Base-by-base conservation (phyloP, 1,140 invertebrate genomes). In the Helicoverpa armigera region DNA sequence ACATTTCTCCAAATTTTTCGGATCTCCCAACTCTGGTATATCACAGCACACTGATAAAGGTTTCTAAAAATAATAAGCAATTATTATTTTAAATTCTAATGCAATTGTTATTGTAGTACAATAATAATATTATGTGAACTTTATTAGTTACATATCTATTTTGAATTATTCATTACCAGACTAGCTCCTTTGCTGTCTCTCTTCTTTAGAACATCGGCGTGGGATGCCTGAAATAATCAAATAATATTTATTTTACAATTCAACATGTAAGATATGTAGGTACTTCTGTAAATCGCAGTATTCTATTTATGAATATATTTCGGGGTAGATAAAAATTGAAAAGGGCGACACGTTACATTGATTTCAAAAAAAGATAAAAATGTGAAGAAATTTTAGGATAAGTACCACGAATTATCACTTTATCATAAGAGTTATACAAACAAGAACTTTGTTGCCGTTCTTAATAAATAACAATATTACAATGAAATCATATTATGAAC, bases 1-100 rank as follows among this genome's bases (percentile, higher is more conserved):
- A 63, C 94, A 95, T 77, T 91, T 90, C 31, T 83, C 29, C 14
- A 95, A 82, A 29, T 86, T 88, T 61, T 91, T 90, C 0, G 85
- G 35, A 29, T 93, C 87, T 7, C 92, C 93, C 43, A 95, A 67
- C 72, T 95, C 94, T 23, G 94, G 94, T 53, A 95, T 95, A 83
- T 94, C 91, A 81, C 94, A 95, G 70, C 92, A 95, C 18, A 88
- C 90, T 61, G 94, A 94, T 78, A 95, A 88, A 16, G 94, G 92
- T 90, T 94, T 95, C 93, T 94, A 84, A 92, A 88, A 56, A 65
- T 87, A 72, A 31, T 58, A 67, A 2, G 2, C 51, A 31, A 77
- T 56, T 48, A 63, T 31, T 82, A 58, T 29, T 61, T 61, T 31
- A 35, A 12, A 13, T 18, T 58, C 16, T 10, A 18, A 58, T 18